phyloP scores from a whole-genome alignment of 2,888 invertebrate species.

The Germaria angustata region DNA sequence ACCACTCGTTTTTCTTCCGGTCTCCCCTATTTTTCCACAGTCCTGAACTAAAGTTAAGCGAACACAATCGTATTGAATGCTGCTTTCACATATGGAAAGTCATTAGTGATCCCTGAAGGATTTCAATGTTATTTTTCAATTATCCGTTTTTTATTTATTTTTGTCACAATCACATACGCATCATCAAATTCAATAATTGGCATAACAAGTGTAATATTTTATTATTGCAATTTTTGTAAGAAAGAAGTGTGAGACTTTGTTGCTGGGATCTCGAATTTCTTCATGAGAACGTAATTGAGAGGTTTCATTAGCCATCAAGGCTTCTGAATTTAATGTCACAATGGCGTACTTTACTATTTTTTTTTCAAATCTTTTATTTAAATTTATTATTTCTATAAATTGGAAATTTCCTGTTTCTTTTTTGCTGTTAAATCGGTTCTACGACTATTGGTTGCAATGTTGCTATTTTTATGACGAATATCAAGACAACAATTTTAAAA shows the following conservation, averaged over 20 bases:
- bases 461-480: too few species aligned
- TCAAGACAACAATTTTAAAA: too few species aligned
- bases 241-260: neutral
- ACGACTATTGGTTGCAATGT: too few species aligned
- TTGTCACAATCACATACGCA: constrained; percentile 38
- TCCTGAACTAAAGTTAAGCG: neutral
- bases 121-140: constrained; percentile 23
- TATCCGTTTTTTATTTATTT: neutral
- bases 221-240: constrained; percentile 16
- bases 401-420: too few species aligned
- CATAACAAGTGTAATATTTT: constrained; percentile 68
- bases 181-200: constrained; percentile 67
- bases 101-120: constrained; percentile 58
- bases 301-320: too few species aligned
- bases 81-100: constrained; percentile 28
- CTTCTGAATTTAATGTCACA: too few species aligned
- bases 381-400: too few species aligned
- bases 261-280: too few species aligned
- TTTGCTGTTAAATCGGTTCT: too few species aligned
- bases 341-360: too few species aligned
- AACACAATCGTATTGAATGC: neutral
- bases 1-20: neutral
- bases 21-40: neutral
- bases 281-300: too few species aligned
- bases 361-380: too few species aligned